Base-by-base conservation (phyloP, 2,113 vertebrate genomes). In the Phyllopteryx taeniolatus region DNA sequence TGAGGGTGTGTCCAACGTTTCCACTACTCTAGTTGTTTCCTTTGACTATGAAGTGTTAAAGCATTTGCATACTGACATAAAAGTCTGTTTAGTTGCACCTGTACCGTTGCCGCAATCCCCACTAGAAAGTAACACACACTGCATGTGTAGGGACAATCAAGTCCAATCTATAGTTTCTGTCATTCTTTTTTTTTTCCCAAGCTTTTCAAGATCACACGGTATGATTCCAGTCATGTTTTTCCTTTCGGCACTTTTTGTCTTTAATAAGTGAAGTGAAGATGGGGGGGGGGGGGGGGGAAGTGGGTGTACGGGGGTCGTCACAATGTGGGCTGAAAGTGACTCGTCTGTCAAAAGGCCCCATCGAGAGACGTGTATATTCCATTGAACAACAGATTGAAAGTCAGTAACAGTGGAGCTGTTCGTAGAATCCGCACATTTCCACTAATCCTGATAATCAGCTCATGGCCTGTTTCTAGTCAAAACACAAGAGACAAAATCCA, bases 401-500 rank as follows among this genome's bases (percentile, higher is more conserved):
- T 66, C 42, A 44, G 81, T 84, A 67, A 67, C 68, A 73, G 74
- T 71, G 72, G 81, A 86, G 86, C 85, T 84, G 86, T 77, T 86
- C 71, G 72, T 63, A 78, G 81, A 80, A 79, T 81, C 78, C 73
- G 84, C 78, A 75, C 72, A 75, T 89, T 86, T 82, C 69, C 68
- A 77, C 85, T 89, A 85, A 91, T 86, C 81, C 85, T 79, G 67
- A 86, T 87, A 90, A 91, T 92, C 83, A 82, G 79, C 83, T 92
- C 87, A 89, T 79, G 59, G 79, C 65, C 70, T 39, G 73, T 70
- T 89, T 81, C 4, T 44, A 82, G 86, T 86, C 82, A 86, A 90
- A 91, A 84, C 83, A 86, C 62, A 67, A 85, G 86, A 85, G 80
- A 87, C 74, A 87, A 83, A 87, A 87, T 72, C 82, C 85, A 83